phyloP scores from a whole-genome alignment of 1,140 invertebrate species.

The Lepidostoma basale region DNA sequence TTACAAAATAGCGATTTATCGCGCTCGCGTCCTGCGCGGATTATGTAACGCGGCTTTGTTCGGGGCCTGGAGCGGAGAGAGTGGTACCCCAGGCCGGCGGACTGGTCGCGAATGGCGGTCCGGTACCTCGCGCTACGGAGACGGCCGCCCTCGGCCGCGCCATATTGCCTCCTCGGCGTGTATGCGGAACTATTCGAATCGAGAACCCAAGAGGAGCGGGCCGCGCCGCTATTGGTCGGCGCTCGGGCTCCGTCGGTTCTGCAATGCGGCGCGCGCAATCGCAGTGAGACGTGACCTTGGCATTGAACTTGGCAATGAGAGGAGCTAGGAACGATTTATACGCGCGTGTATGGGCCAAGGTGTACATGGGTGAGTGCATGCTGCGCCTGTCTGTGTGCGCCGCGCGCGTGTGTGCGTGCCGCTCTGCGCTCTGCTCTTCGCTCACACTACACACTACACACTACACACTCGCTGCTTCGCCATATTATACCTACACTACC shows the following conservation, averaged over 20 bases:
- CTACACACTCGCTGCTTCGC: too few relatives aligned
- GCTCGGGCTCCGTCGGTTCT: slow-evolving; percentile 30
- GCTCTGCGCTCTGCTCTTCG: too few relatives aligned
- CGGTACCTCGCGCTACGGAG: background rate
- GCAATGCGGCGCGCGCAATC: slow-evolving; percentile 47
- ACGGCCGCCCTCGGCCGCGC: slow-evolving; percentile 23
- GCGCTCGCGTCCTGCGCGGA: slow-evolving; percentile 6
- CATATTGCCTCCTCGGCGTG: slow-evolving; percentile 7
- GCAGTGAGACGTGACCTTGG: slow-evolving; percentile 44
- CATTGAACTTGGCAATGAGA: slow-evolving; percentile 48
- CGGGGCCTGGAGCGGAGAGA: background rate
- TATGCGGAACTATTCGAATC: slow-evolving; percentile 17
- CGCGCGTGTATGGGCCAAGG: slow-evolving; percentile 18
- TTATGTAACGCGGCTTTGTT: slow-evolving; percentile 26
- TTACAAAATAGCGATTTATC: slow-evolving; percentile 2
- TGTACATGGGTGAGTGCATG: slow-evolving; percentile 30
- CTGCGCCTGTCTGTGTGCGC: background rate
- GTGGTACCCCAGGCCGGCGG: background rate
- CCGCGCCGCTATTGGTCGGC: slow-evolving; percentile 10
- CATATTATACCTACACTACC: too few relatives aligned
- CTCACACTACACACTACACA: too few relatives aligned
- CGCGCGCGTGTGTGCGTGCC: slow-evolving; percentile 3
- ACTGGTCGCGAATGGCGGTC: slow-evolving; percentile 19
- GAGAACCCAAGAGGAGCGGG: slow-evolving; percentile 1
- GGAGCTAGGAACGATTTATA: slow-evolving; percentile 37